Percentiles rank a stretch among this genome's conserved stretches.
phyloP scores from a whole-genome alignment of 1,140 invertebrate genomes.

The Tetramorium parvispinum region DNA sequence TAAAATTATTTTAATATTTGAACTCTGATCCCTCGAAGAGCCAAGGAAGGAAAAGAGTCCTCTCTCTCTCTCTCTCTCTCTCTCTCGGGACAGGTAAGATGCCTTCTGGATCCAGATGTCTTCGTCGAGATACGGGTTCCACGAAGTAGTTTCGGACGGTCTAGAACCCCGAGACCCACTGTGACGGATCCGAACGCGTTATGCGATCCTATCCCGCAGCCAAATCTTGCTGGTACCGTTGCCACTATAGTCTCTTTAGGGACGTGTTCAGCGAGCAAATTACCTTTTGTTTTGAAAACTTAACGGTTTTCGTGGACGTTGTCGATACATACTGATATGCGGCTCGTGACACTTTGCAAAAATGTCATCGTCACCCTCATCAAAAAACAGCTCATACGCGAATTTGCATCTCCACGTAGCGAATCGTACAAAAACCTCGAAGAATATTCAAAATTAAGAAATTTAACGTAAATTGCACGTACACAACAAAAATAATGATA shows the following conservation, averaged over 20 bases:
- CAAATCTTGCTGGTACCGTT: constrained; percentile 73
- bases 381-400: background rate
- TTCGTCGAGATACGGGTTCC: constrained; percentile 69
- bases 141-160: constrained; percentile 70
- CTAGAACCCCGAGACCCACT: constrained; percentile 67
- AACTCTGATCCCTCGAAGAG: constrained; percentile 6
- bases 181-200: constrained; percentile 60
- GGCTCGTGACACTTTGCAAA: background rate
- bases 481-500: background rate
- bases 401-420: background rate
- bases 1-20: constrained; percentile 31
- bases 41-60: constrained; percentile 9
- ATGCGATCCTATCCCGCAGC: constrained; percentile 72
- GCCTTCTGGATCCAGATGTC: constrained; percentile 65
- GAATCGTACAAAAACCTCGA: background rate
- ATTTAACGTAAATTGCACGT: background rate
- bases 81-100: constrained; percentile 64
- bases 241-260: constrained; percentile 70
- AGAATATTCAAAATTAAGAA: background rate
- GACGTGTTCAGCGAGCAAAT: constrained; percentile 73
- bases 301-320: constrained; percentile 60
- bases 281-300: constrained; percentile 75
- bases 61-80: constrained; percentile 49
- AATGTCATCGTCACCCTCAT: background rate
- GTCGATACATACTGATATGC: background rate